Conservation (phyloP, 2,113 vertebrate genomes). For the Hemicordylus capensis region DNA sequence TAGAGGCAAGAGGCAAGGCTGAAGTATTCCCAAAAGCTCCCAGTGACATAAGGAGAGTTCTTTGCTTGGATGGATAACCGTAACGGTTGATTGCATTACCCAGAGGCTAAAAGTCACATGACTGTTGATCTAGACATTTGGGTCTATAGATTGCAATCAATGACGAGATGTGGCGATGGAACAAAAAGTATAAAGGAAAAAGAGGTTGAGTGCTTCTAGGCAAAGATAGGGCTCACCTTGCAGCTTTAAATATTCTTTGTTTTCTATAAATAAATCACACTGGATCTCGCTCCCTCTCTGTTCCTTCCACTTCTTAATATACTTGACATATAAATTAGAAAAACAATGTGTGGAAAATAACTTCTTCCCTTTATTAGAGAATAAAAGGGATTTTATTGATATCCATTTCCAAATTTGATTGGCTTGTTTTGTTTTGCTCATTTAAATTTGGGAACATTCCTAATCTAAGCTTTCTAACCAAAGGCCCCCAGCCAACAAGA, state of each 20-base stretch:
- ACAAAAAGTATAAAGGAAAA: neutral
- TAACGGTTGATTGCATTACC: neutral
- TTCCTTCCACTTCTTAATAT: neutral
- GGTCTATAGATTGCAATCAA: conserved; percentile 4
- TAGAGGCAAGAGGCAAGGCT: conserved; percentile 7
- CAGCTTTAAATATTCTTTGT: conserved; percentile 48
- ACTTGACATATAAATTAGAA: too few relatives aligned
- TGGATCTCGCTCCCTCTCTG: conserved; percentile 14
- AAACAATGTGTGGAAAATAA: conserved; percentile 31
- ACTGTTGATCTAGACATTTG: conserved; percentile 19
- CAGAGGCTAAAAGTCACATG: conserved; percentile 17
- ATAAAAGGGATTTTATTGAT: neutral
- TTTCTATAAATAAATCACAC: conserved; percentile 33
- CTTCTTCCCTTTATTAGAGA: conserved; percentile 32
- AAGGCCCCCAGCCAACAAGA: neutral
- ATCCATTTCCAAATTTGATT: neutral
- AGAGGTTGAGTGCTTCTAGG: conserved; percentile 20
- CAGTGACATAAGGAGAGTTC: neutral
- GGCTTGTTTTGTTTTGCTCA: neutral
- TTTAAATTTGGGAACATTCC: conserved; percentile 1
- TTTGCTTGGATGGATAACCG: neutral
- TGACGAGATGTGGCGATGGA: conserved; percentile 18
- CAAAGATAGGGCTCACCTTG: conserved; percentile 28
- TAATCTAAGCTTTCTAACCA: neutral
- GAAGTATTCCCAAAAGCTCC: neutral